Conservation (phyloP, 2,888 invertebrate species). For the Patella pellucida region DNA sequence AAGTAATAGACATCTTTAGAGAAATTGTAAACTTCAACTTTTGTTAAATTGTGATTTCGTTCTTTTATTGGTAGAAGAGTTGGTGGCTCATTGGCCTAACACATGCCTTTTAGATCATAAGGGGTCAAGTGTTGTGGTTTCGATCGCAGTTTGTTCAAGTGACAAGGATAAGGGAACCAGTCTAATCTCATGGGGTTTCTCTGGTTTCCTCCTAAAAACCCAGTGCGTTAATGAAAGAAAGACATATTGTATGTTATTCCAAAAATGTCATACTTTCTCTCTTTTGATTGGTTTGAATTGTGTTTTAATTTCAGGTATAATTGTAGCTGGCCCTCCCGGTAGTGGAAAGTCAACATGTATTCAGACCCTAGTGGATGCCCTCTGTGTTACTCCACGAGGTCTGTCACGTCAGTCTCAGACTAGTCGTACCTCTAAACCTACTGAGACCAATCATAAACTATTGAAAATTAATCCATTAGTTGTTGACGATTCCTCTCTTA, state of each 20-base stretch:
- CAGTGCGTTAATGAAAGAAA: too few species aligned
- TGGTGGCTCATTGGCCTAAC: background rate
- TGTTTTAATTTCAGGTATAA: constrained; percentile 55
- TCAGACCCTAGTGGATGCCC: constrained; percentile 65
- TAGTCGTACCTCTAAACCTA: constrained; percentile 44
- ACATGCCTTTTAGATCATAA: too few species aligned
- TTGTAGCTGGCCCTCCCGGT: constrained; percentile 69
- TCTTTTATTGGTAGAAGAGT: background rate
- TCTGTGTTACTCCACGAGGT: constrained; percentile 56
- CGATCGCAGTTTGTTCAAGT: too few species aligned
- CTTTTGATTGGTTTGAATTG: too few species aligned
- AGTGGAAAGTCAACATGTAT: constrained; percentile 70
- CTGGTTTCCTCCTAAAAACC: too few species aligned
- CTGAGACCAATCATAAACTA: constrained; percentile 66
- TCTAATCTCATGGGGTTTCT: too few species aligned
- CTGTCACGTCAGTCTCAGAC: constrained; percentile 53
- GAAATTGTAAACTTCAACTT: too few species aligned
- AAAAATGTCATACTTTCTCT: too few species aligned
- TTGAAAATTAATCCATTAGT: constrained; percentile 69
- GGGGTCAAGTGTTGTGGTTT: too few species aligned
- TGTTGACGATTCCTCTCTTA: constrained; percentile 65
- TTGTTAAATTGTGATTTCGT: too few species aligned
- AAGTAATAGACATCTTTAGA: background rate
- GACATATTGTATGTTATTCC: too few species aligned
- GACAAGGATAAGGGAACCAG: too few species aligned